Conservation (phyloP, 2,888 invertebrate species). For the Nemapogon koenigi region DNA sequence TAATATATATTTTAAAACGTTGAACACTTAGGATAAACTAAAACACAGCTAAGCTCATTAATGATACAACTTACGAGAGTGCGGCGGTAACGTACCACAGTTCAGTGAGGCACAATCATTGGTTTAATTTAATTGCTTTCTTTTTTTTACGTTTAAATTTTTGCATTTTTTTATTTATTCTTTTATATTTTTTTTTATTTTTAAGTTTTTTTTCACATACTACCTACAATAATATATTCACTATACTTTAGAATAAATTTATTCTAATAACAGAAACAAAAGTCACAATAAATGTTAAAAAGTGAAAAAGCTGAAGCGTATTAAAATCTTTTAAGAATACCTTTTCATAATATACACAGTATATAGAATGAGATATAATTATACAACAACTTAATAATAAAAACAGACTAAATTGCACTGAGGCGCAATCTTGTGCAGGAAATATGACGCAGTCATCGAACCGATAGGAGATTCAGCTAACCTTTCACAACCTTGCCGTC, state of each 20-base stretch:
- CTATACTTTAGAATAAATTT: constrained; percentile 62
- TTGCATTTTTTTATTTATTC: constrained; percentile 28
- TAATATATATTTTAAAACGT: constrained; percentile 49
- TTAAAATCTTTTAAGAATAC: constrained; percentile 57
- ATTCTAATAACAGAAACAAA: constrained; percentile 64
- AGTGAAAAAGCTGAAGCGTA: constrained; percentile 63
- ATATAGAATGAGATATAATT: constrained; percentile 59
- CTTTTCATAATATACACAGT: constrained; percentile 62
- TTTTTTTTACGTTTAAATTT: constrained; percentile 33
- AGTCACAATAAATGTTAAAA: constrained; percentile 58
- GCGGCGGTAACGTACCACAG: constrained; percentile 61
- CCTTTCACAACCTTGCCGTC: constrained; percentile 15
- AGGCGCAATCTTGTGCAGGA: constrained; percentile 58
- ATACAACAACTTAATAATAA: constrained; percentile 64
- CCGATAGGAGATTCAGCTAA: constrained; percentile 54
- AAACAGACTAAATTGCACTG: constrained; percentile 64
- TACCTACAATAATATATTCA: constrained; percentile 23
- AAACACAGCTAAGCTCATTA: constrained; percentile 63
- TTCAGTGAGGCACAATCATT: constrained; percentile 66
- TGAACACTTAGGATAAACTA: constrained; percentile 64
- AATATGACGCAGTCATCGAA: constrained; percentile 58
- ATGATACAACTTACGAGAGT: constrained; percentile 29
- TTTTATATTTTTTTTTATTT: constrained; percentile 22
- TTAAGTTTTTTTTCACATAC: constrained; percentile 26
- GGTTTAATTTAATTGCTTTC: constrained; percentile 62